Base-by-base conservation (phyloP, 2,797 vertebrate species). In the Anguilla obscura region DNA sequence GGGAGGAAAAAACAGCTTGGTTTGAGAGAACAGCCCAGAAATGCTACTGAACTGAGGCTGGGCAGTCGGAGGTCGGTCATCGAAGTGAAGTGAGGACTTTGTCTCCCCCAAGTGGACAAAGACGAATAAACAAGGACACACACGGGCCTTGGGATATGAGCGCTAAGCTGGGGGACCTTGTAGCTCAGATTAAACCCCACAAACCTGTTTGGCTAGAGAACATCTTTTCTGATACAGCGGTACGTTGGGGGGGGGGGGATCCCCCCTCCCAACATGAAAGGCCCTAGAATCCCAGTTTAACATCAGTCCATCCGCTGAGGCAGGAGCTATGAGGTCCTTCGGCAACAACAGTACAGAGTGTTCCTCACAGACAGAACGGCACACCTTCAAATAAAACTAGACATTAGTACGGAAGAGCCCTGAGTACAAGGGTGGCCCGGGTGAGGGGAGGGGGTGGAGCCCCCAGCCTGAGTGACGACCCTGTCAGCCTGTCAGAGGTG, bases 401-500 rank as follows among this genome's bases (percentile, higher is more conserved):
- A 89, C 54, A 89, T 27, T 76, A 88, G 85, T 18, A 21, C n/a
- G 79, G 80, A 80, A 30, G 10, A 52, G 16, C 27, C n/a, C 54
- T 63, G 84, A 86, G 87, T 82, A 86, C 84, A 92, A 94, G 90
- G 93, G 90, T 83, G 90, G 92, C 91, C 91, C 93, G 90, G 91
- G 71, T 91, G 91, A 86, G 88, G 74, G 84, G 5, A 56, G 86
- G 89, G 86, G 85, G 69, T 84, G 86, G 69, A 93, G 91, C 91
- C 94, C 94, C 93, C 93, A 88, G 93, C 92, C 91, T 95, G 94
- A 93, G 93, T 93, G 94, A 94, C 94, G 95, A 96, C 95, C 95
- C 93, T 91, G 94, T 95, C 96, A 95, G 95, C 96, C 95, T 96
- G 96, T 96, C 95, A 95, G 94, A 94, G 95, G 94, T 95, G 96